These are phyloP conservation scores for Sebastes flavidus DNA, from an alignment of 2,797 vertebrate genomes.

Conservation along the genomic window DNA sequence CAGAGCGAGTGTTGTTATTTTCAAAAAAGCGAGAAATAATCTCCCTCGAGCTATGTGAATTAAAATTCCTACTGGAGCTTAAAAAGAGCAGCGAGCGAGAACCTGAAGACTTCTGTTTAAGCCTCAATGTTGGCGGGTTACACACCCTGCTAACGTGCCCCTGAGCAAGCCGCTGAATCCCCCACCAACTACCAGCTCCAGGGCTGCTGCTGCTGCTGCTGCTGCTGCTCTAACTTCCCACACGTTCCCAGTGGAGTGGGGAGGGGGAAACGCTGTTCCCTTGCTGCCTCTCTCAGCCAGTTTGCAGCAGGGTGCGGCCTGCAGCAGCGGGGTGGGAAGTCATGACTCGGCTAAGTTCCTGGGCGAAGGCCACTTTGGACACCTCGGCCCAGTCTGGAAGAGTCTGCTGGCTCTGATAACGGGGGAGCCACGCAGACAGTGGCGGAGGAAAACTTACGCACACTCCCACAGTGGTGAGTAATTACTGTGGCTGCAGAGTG, in stretches of 20 bases:
- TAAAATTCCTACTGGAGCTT: not conserved
- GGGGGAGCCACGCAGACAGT: slow-evolving; percentile 6
- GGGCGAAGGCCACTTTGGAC: slow-evolving; percentile 38
- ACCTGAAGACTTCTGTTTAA: not conserved
- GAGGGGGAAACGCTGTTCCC: slow-evolving; percentile 12
- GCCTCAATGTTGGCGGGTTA: not conserved
- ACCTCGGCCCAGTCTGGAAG: slow-evolving; percentile 4
- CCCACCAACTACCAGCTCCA: not conserved
- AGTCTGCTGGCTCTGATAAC: slow-evolving; percentile 65
- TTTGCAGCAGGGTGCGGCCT: slow-evolving; percentile 22
- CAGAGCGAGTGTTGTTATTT: not conserved
- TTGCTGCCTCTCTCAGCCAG: slow-evolving; percentile 7
- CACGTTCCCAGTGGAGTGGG: not conserved
- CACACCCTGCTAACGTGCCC: not conserved
- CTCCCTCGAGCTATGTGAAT: not conserved
- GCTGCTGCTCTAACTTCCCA: not conserved
- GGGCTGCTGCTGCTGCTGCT: not conserved
- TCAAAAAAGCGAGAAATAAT: not conserved
- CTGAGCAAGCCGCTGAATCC: not conserved
- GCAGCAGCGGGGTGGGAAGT: not conserved
- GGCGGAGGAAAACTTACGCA: slow-evolving; percentile 32
- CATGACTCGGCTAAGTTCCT: not conserved
- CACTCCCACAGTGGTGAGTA: slow-evolving; percentile 53
- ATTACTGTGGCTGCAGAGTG: slow-evolving; percentile 59
- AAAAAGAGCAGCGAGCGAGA: not conserved